Evolutionary conservation across 2,113 vertebrate genomes (phyloP), one percentile per base, ranked within the genome.

Genomic region (Pontoporia blainvillei): DNA sequence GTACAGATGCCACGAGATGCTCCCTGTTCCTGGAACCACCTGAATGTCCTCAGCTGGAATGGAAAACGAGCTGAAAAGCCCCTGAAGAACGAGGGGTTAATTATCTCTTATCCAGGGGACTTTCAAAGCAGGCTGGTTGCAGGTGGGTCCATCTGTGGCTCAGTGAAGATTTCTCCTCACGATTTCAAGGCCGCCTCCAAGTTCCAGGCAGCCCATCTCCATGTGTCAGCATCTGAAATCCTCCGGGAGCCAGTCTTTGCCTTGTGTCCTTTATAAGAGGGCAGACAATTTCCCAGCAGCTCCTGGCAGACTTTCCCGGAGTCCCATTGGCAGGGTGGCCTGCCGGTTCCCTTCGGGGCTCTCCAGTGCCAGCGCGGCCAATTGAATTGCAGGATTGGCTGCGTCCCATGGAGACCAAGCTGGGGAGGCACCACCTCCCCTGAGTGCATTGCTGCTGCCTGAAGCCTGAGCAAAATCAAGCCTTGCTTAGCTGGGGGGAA

Each of bases 291-390:
- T 81, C 88, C 72, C 41, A 4, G 6, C 69, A 90, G 46, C 76
- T 41, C n/a, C 57, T 66, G 66, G 76, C 31, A 18, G 81, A 54
- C 72, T 44, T n/a, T 72, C 73, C 86, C 34, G 4, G 1, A 34
- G 46, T 6, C 89, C 88, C 75, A 6, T 9, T 15, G 41, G 52
- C 39, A 25, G 11, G 8, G 20, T 6, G 12, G n/a, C 64, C 89
- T 31, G 44, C 41, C 23, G 7, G 76, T n/a, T 25, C 0, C 6
- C 57, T 27, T 49, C 4, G 0, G 8, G 66, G 34, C 25, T 25
- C 59, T 34, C 67, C 11, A 0, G 0, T 49, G 46, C 6, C 6
- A 0, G 54, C 2, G 0, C 2, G 15, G 69, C 39, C 29, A 9
- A 6, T 0, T 20, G 57, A 34, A 36, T 14, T 13, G 49, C 34